Evolutionary conservation across 2,888 invertebrate genomes (phyloP).

Genomic region (Octodonta nipae): DNA sequence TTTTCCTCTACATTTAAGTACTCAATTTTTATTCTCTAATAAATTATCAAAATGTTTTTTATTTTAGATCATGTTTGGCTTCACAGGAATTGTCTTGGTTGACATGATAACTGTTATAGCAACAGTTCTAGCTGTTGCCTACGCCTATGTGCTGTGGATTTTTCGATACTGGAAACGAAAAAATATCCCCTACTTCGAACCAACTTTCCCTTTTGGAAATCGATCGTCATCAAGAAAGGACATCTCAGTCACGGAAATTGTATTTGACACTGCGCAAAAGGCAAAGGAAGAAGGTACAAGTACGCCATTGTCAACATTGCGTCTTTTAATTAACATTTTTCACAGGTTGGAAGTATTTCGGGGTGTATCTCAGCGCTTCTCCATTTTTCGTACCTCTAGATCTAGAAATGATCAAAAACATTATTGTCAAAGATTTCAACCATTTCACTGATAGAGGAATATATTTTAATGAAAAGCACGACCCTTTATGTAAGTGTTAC

Average conservation of each 20-base stretch:
- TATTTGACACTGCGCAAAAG: background rate
- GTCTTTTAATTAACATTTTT: background rate
- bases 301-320: background rate
- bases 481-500: constrained; percentile 7
- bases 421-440: constrained; percentile 44
- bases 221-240: background rate
- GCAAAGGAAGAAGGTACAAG: background rate
- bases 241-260: background rate
- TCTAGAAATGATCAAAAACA: constrained; percentile 26
- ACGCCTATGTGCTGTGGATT: too few relatives aligned
- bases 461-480: constrained; percentile 4
- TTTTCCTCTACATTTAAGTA: too few relatives aligned
- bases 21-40: too few relatives aligned
- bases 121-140: too few relatives aligned
- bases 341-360: constrained; percentile 14
- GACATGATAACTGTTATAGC: too few relatives aligned
- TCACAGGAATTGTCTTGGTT: too few relatives aligned
- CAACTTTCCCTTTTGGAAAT: constrained; percentile 6
- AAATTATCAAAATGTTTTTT: too few relatives aligned
- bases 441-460: constrained; percentile 27
- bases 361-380: constrained; percentile 29
- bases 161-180: constrained; percentile 7
- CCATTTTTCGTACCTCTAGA: constrained; percentile 17
- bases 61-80: too few relatives aligned
- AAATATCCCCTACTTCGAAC: constrained; percentile 5